These are phyloP conservation scores for Synergus itoensis DNA, from an alignment of 2,888 invertebrate species.

Conservation along the genomic window DNA sequence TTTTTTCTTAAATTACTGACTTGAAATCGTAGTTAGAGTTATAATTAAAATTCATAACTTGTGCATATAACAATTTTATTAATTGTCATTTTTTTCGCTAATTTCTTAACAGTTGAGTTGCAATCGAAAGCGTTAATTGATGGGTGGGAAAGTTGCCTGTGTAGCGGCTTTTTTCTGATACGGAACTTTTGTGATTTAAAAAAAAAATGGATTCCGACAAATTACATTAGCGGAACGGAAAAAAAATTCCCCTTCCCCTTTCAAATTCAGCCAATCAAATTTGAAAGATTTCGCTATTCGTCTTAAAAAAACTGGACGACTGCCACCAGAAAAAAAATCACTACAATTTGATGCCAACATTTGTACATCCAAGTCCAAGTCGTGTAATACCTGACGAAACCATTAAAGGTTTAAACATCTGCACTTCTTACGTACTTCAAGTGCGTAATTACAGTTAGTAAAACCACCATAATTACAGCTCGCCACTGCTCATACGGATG, in stretches of 20 bases:
- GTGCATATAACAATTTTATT: not conserved
- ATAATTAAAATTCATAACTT: not conserved
- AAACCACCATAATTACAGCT: slow-evolving; percentile 37
- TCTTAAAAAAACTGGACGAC: no score
- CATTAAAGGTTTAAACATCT: slow-evolving; percentile 40
- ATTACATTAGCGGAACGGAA: no score
- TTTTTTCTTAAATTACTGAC: not conserved
- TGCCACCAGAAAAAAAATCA: not conserved
- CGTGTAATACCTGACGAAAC: slow-evolving; percentile 39
- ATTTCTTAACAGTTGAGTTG: not conserved
- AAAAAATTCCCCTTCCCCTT: no score
- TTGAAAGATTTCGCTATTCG: no score
- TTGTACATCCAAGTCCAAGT: slow-evolving; percentile 5
- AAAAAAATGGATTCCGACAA: not conserved
- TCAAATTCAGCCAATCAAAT: no score
- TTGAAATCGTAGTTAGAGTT: not conserved
- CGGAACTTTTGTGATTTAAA: not conserved
- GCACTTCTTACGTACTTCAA: slow-evolving; percentile 32
- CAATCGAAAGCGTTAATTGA: slow-evolving; percentile 15
- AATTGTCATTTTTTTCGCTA: not conserved
- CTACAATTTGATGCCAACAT: slow-evolving; percentile 21
- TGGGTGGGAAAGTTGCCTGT: slow-evolving; percentile 12
- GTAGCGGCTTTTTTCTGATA: not conserved
- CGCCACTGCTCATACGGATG: slow-evolving; percentile 36
- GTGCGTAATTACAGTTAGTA: slow-evolving; percentile 39